Evolutionary conservation across 1,140 invertebrate species (phyloP).

Genomic region (Saccostrea glomerata): DNA sequence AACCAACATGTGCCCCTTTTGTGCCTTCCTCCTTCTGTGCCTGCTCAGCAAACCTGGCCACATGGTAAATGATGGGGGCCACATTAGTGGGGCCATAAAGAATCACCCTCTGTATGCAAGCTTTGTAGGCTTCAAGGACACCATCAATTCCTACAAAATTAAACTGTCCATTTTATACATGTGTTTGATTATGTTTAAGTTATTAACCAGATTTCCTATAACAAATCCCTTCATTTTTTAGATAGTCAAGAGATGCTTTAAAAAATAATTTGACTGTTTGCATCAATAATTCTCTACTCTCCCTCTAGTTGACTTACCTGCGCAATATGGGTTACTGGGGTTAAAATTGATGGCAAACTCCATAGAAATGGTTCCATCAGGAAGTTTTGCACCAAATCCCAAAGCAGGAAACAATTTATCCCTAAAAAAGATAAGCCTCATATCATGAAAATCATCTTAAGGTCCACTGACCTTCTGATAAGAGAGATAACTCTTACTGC

Average conservation of each 20-base stretch:
- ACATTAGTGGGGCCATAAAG: conserved; percentile 81
- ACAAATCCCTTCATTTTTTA: too few relatives aligned
- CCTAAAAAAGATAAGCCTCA: conserved; percentile 59
- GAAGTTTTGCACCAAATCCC: conserved; percentile 78
- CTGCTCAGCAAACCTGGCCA: conserved; percentile 74
- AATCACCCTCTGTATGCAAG: conserved; percentile 76
- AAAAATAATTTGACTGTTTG: too few relatives aligned
- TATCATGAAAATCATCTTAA: background rate
- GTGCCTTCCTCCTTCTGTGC: conserved; percentile 71
- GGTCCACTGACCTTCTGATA: background rate
- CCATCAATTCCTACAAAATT: conserved; percentile 77
- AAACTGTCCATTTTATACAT: too few relatives aligned
- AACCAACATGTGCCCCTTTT: conserved; percentile 71
- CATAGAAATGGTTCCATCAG: conserved; percentile 73
- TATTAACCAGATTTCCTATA: too few relatives aligned
- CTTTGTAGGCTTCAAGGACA: conserved; percentile 79
- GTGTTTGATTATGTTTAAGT: too few relatives aligned
- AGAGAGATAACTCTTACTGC: background rate
- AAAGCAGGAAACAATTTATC: conserved; percentile 79
- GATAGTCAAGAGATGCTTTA: too few relatives aligned
- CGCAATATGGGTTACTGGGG: conserved; percentile 82
- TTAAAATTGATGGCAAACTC: conserved; percentile 81
- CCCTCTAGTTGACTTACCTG: conserved; percentile 63
- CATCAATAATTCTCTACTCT: too few relatives aligned
- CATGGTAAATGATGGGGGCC: conserved; percentile 80